Base-by-base conservation (phyloP, 2,113 vertebrate genomes). In the Lophura nycthemera region DNA sequence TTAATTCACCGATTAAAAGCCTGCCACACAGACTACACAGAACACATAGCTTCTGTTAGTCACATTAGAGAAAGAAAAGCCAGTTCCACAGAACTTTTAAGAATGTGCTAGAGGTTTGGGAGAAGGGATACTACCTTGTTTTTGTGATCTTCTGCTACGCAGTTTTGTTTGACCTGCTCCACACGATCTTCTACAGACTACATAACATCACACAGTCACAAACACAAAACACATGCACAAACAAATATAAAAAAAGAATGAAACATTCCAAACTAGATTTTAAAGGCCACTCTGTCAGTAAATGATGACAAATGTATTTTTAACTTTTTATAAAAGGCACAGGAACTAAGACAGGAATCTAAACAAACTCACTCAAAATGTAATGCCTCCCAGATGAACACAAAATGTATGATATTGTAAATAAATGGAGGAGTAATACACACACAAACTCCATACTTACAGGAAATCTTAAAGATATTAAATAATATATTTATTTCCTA, bases 171-270 rank as follows among this genome's bases (percentile, higher is more conserved):
- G 99, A 98, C 97, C 98, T 96, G 98, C 97, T 99, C 98, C 98
- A 98, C 97, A 98, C 98, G 98, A 98, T 98, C 98, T 98, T 99
- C 99, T 99, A 99, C 97, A 98, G 97, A 99, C 99, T 99, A 99
- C 97, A 98, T 97, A 98, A 96, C 98, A 98, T 93, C 98, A 98
- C 97, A 98, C 95, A 95, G 94, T 93, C 97, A 98, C 97, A 97
- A 97, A 98, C 97, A 98, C 97, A 98, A 97, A 98, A 98, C 98
- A 99, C 98, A 98, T 98, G 98, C 98, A 98, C 98, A 98, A 98
- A 98, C 96, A 98, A 98, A 98, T 97, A 98, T 97, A 97, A 98
- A 97, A 97, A 98, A 97, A 97, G 72, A 98, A 97, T 97, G 96
- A 98, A 97, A 97, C 94, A 88, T 96, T 96, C 97, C 94, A 94